phyloP scores from a whole-genome alignment of 2,888 invertebrate species.

The Clunio marinus region DNA sequence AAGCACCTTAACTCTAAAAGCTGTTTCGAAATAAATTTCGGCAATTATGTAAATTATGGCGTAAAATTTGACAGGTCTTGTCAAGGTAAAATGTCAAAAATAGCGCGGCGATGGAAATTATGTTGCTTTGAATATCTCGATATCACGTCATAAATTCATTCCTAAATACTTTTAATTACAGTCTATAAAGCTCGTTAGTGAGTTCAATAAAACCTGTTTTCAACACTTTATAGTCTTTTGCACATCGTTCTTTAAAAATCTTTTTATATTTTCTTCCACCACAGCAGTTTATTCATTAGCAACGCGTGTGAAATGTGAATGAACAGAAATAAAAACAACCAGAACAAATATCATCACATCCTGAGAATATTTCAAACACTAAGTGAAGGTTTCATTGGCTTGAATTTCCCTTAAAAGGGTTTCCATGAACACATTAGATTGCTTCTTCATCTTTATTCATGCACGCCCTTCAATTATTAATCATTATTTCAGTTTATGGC shows the following conservation, averaged over 20 bases:
- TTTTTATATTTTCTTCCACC: too few species aligned
- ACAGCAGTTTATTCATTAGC: too few species aligned
- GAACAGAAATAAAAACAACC: neutral
- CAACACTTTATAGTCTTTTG: neutral
- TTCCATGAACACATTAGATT: neutral
- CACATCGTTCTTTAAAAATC: neutral
- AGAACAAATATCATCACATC: too few species aligned
- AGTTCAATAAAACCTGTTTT: too few species aligned
- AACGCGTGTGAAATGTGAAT: neutral
- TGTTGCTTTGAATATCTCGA: too few species aligned
- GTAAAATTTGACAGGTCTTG: conserved; percentile 23
- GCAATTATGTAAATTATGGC: conserved; percentile 26
- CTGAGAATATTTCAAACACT: too few species aligned
- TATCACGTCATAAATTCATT: too few species aligned
- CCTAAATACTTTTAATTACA: too few species aligned
- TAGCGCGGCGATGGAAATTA: neutral
- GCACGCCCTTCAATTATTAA: conserved; percentile 36
- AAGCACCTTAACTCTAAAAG: neutral
- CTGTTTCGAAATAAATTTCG: conserved; percentile 15
- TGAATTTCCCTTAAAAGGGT: too few species aligned
- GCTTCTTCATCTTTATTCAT: neutral
- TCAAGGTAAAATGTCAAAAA: conserved; percentile 28
- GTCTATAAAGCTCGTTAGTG: too few species aligned
- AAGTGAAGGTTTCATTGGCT: too few species aligned
- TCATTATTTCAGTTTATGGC: conserved; percentile 31